These are phyloP conservation scores for Macquaria ambigua DNA, from an alignment of 2,113 vertebrate genomes.

Conservation along the genomic window DNA sequence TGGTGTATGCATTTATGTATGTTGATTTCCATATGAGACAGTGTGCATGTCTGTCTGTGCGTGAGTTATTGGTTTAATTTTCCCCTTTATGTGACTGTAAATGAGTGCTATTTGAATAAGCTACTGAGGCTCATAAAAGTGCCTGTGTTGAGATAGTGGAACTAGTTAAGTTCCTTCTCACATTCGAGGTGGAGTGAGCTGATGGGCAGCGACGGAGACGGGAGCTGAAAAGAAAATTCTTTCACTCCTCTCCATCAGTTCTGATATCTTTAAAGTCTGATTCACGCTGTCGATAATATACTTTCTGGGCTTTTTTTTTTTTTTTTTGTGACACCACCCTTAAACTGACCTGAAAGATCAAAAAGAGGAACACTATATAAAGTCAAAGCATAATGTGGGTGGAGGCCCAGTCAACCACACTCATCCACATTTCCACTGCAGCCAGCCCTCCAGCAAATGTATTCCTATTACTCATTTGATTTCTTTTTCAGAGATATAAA, in stretches of 20 bases:
- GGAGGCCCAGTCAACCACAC: conserved; percentile 24
- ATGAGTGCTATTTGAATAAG: conserved; percentile 65
- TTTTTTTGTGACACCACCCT: not conserved
- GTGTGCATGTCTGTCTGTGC: not conserved
- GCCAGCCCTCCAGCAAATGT: conserved; percentile 15
- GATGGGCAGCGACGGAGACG: conserved; percentile 3
- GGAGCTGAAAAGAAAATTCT: not conserved
- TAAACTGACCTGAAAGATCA: conserved; percentile 8
- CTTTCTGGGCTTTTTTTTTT: not conserved
- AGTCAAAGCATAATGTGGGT: conserved; percentile 14
- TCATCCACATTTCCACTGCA: not conserved
- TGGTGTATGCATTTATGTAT: not conserved
- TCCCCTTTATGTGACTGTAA: conserved; percentile 57
- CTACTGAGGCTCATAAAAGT: conserved; percentile 62
- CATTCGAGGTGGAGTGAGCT: conserved; percentile 1
- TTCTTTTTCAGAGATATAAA: conserved; percentile 14
- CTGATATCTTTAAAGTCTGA: conserved; percentile 9
- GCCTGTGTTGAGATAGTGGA: conserved; percentile 47
- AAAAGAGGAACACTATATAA: not conserved
- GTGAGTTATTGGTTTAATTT: conserved; percentile 73
- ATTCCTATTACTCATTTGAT: conserved; percentile 22
- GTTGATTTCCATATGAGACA: conserved; percentile 28
- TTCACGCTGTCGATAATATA: not conserved
- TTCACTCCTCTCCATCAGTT: not conserved
- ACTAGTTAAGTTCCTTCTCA: conserved; percentile 38